Base-by-base conservation (phyloP, 2,888 invertebrate species). In the Drosophila fungiperda region DNA sequence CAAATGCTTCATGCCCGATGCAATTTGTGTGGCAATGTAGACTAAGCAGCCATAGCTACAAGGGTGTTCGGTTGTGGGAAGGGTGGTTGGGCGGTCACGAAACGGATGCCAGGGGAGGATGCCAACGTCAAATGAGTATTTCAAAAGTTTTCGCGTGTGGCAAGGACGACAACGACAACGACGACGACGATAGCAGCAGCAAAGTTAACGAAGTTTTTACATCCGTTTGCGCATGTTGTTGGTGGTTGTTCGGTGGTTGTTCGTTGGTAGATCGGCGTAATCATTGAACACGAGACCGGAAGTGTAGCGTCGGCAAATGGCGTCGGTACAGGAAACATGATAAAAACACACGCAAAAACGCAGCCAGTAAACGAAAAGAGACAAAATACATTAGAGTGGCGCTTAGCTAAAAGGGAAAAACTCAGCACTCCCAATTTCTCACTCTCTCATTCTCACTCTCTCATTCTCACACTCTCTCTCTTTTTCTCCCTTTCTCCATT, bases 1-100 rank as follows among this genome's bases (percentile, higher is more conserved):
- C 92, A 98, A 94, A 94, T 97, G 97, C 93, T 97, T 97, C 97
- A 98, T 97, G 80, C 97, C 98, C 72, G 97, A 97, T 83, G 97
- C 96, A 92, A 98, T 96, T 94, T 98, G 97, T 78, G 96, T 96
- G 79, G 97, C 97, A 95, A 97, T 96, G 94, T 96, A 97, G 90
- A 97, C 95, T 93, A 97, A 95, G 93, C 96, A 96, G 88, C 97
- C 96, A 93, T 96, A 96, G 94, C 97, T 97, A 82, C 73, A 66
- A 66, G 66, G 26, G 53, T 23, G 67, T 66, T 23, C 38, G 29
- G 58, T 23, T 26, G 29, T 12, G 52, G 23, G 15, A 23, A 6
- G 5, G 65, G 32, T 23, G 36, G 54, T 12, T 53, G 53, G 53
- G 42, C 53, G 63, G 63, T 57, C 63, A 63, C 60, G 71, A 50